Evolutionary conservation across 2,113 vertebrate genomes (phyloP), one percentile per base, ranked within the genome.

Genomic region (Oreotrochilus melanogaster): DNA sequence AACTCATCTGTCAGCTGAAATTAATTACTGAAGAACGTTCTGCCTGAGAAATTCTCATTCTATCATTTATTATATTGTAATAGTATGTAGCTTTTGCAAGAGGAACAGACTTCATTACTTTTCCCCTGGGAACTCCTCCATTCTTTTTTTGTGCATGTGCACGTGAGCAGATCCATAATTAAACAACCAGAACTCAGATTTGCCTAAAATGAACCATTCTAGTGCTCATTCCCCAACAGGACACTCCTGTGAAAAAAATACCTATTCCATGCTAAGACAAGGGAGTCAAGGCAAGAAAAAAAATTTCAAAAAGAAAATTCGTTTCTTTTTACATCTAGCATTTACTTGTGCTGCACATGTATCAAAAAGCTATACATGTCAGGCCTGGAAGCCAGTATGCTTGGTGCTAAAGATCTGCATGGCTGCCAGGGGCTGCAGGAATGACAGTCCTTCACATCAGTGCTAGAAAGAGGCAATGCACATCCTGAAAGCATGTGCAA

Each of bases 121-220:
- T 78, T 84, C 91, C 76, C 80, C 45, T 31, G 91, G 35, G 89
- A 94, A 72, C 39, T 45, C 16, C 31, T 80, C 33, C 39, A 22
- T 23, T 83, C 62, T 51, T 75, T 70, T 66, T 67, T 62, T 8
- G 61, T 56, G 25, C 64, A 10, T 71, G 23, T 61, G 65, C 57
- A 90, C 14, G 56, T 33, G 21, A 90, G 60, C 71, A 80, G 67
- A 90, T 62, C 64, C 25, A 17, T 86, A 94, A 92, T 92, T 94
- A 92, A 71, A 86, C 78, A 88, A 88, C 28, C 78, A 94, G 75
- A 93, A 79, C 71, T 61, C 58, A 86, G 31, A 92, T 70, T 84
- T 71, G 27, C 72, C 90, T 83, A 65, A 92, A 93, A 92, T 15
- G 16, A 90, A 83, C 42, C 16, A 14, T 54, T 35, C 33, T 18